These are phyloP conservation scores for Seriola aureovittata DNA, from an alignment of 2,113 vertebrate genomes.

Conservation along the genomic window DNA sequence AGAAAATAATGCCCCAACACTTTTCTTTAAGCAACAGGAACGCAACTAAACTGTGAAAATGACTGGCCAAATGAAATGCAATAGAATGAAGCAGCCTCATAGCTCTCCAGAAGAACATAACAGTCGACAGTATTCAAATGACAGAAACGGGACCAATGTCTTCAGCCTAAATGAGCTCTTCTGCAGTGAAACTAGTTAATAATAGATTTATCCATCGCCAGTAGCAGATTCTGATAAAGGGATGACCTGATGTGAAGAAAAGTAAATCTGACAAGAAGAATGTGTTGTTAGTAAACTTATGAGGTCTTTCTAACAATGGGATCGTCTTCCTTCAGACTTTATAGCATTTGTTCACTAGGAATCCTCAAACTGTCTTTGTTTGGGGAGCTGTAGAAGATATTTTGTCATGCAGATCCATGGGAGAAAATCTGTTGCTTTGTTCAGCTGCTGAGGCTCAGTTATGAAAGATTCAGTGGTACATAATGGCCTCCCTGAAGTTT, in stretches of 20 bases:
- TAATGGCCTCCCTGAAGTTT: background rate
- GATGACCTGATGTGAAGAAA: background rate
- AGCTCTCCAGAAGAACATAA: conserved; percentile 25
- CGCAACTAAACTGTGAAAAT: conserved; percentile 27
- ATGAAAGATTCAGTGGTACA: background rate
- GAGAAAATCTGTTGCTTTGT: background rate
- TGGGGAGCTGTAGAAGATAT: background rate
- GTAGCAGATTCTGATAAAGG: conserved; percentile 27
- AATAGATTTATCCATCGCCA: conserved; percentile 46
- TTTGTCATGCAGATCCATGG: background rate
- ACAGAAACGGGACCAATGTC: conserved; percentile 14
- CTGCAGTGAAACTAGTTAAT: conserved; percentile 37
- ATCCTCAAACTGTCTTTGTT: conserved; percentile 7
- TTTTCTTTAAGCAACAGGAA: background rate
- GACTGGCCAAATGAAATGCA: conserved; percentile 11
- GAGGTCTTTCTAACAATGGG: background rate
- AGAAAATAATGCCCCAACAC: background rate
- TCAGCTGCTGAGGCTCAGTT: conserved; percentile 2
- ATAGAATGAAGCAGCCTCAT: conserved; percentile 21
- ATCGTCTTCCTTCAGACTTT: background rate
- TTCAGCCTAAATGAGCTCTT: conserved; percentile 50
- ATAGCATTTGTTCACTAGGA: background rate
- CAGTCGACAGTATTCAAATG: background rate
- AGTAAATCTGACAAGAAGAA: conserved; percentile 4
- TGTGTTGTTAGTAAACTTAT: background rate